A percentile compares a stretch with the other conserved stretches of the same genome.
phyloP scores from a whole-genome alignment of 2,797 vertebrate species.

The Valencia hispanica region DNA sequence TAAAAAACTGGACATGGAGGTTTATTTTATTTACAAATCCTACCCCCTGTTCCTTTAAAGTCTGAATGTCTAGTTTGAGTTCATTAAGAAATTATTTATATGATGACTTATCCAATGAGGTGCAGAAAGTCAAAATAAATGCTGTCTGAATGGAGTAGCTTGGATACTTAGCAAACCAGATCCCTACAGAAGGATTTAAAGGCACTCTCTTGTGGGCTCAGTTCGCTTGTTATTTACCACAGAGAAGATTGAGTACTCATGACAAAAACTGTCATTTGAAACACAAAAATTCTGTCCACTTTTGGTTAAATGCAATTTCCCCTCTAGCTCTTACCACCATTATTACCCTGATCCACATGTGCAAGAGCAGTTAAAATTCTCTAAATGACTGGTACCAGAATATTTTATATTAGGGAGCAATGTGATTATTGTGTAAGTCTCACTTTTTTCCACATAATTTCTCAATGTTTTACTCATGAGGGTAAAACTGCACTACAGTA shows the following conservation, averaged over 20 bases:
- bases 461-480: neutral
- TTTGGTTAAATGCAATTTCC: neutral
- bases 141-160: neutral
- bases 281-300: neutral
- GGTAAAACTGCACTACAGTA: neutral
- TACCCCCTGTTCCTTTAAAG: too few species aligned
- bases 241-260: neutral
- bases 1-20: too few species aligned
- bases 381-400: neutral
- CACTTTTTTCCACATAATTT: neutral
- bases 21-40: too few species aligned
- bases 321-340: neutral
- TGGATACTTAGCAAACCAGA: neutral
- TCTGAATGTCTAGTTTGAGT: too few species aligned
- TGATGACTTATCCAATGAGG: neutral
- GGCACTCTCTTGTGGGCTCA: neutral
- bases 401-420: neutral
- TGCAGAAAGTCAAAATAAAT: neutral
- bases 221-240: neutral
- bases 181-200: neutral
- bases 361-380: neutral
- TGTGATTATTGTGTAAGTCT: neutral
- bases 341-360: neutral
- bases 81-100: too few species aligned
- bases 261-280: neutral